Percentiles rank a stretch among this genome's conserved stretches.
phyloP scores from a whole-genome alignment of 2,888 invertebrate species.

The Ectemnius lituratus region DNA sequence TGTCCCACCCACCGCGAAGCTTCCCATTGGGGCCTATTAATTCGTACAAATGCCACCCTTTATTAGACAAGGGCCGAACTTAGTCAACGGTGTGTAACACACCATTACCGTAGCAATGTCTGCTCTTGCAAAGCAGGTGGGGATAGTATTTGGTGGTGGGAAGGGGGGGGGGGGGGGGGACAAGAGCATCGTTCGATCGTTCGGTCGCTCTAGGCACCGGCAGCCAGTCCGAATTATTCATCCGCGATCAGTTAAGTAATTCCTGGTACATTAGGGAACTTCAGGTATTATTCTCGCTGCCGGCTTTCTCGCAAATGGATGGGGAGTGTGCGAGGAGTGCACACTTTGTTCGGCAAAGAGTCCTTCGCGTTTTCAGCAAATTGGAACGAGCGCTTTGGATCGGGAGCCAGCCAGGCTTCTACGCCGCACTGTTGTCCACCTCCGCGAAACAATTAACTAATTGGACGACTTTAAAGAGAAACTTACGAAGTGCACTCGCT shows the following conservation, averaged over 20 bases:
- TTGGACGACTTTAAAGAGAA: not conserved
- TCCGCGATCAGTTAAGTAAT: conserved; percentile 3
- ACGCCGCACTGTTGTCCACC: not conserved
- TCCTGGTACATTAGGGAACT: not conserved
- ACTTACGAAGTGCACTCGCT: not conserved
- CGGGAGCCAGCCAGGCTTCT: too few species aligned
- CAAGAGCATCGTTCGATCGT: conserved; percentile 3
- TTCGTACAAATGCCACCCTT: conserved; percentile 63
- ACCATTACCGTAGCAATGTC: conserved; percentile 21
- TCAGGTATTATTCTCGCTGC: not conserved
- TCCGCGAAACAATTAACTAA: conserved; percentile 11
- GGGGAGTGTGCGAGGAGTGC: not conserved
- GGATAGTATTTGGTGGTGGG: too few species aligned
- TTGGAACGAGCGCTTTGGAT: conserved; percentile 4
- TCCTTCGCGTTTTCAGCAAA: conserved; percentile 2
- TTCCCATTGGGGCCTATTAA: conserved; percentile 62
- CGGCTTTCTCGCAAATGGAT: not conserved
- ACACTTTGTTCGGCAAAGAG: conserved; percentile 2
- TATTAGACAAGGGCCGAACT: conserved; percentile 52
- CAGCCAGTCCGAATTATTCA: conserved; percentile 5
- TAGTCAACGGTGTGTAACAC: conserved; percentile 18
- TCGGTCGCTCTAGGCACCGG: not conserved
- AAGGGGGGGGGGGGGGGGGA: not conserved
- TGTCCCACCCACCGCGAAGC: conserved; percentile 46
- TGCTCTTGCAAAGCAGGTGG: not conserved